Evolutionary conservation across 2,888 invertebrate species (phyloP), one percentile per base, ranked within the genome.

Genomic region (Tenthredo amoena): DNA sequence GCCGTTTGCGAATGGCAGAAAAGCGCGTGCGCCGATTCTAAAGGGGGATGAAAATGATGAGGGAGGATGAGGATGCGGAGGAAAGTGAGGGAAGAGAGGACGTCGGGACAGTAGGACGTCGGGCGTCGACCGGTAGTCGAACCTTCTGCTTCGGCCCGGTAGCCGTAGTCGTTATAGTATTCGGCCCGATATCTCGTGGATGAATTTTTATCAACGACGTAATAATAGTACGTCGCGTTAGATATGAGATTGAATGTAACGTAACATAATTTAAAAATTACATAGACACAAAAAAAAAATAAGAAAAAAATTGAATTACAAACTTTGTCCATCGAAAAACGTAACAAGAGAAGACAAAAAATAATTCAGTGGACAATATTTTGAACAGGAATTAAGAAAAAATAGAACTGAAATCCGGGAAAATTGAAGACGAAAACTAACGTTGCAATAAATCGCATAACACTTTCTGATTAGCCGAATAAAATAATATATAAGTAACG

Each of bases 61-160:
- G 81, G 81, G 81, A 81, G 81, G 21, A 81, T 26, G 58, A 81
- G 81, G 81, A 81, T 26, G 62, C 40, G 40, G 81, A 81, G 81
- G 58, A 81, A 81, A 81, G 81, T 81, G 81, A 81, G 81, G 81
- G 81, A 62, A 58, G 81, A 81, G 81, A 81, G 81, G 81, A 62
- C 58, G 58, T 81, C 81, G 81, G 81, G 81, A 81, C 81, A 81
- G 81, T 81, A 81, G 81, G 81, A 81, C 81, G 81, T 81, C 92
- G 92, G 92, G 92, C 93, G 93, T 92, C 92, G 92, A 92, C 93
- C 92, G 91, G 89, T 90, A 92, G 92, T 92, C 90, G 91, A 90
- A 91, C 89, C 90, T 90, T 89, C 89, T 89, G 89, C 90, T 89
- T 90, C 89, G 89, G 87, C 88, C 90, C 86, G 89, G 88, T 88